phyloP scores from a whole-genome alignment of 2,797 vertebrate genomes.

The Tachyglossus aculeatus region DNA sequence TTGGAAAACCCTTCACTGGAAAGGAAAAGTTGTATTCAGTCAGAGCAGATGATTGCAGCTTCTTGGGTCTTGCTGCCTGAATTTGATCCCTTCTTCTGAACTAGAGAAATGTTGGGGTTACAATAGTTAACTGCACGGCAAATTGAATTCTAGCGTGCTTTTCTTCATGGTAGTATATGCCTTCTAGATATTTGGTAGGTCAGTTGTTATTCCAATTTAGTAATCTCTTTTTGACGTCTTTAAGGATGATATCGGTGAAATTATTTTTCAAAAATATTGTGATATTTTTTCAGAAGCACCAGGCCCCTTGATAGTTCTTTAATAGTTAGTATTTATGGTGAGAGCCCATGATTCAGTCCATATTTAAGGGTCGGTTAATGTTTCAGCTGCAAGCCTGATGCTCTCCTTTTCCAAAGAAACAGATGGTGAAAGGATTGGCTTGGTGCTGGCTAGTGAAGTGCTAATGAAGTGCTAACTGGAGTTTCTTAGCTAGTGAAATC shows the following conservation, averaged over 20 bases:
- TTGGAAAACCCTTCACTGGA: no score
- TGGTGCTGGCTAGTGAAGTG: neutral
- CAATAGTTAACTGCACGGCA: neutral
- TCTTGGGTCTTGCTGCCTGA: no score
- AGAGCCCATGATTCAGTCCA: slow-evolving; percentile 41
- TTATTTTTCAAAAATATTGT: slow-evolving; percentile 61
- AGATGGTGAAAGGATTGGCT: neutral
- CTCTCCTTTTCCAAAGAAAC: slow-evolving; percentile 25
- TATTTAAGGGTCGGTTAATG: slow-evolving; percentile 40
- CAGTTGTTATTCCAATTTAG: slow-evolving; percentile 37
- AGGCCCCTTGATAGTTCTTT: slow-evolving; percentile 33
- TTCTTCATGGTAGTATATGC: neutral
- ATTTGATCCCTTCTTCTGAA: no score
- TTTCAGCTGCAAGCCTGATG: slow-evolving; percentile 30
- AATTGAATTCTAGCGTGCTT: neutral
- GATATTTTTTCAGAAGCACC: slow-evolving; percentile 51
- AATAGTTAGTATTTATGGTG: slow-evolving; percentile 34
- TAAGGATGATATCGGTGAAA: slow-evolving; percentile 56
- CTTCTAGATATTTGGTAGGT: slow-evolving; percentile 35
- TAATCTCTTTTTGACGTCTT: slow-evolving; percentile 49
- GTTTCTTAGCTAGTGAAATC: neutral
- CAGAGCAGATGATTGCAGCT: no score
- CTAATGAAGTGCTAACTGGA: neutral
- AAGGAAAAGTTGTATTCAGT: no score
- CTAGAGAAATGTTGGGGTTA: neutral